Evolutionary conservation across 1,140 invertebrate genomes (phyloP), one percentile per base, ranked within the genome.

Genomic region (Cydia pomonella): DNA sequence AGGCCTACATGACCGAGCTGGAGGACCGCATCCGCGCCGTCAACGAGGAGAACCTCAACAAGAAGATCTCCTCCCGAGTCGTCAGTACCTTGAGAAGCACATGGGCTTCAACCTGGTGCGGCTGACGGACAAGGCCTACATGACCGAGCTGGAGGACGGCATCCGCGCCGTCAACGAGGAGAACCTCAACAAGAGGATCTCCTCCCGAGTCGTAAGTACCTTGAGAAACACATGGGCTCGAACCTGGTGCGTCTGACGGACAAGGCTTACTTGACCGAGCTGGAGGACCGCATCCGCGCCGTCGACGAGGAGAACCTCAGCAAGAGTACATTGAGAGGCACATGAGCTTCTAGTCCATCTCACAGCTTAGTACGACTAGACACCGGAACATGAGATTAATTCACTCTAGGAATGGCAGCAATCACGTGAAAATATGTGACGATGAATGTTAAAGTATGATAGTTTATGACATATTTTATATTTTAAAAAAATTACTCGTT

Each of bases 171-270:
- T 95, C 82, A n/a, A n/a, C n/a, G 94, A 94, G 78, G 93, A 94
- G 73, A 93, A 93, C 66, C 94, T 95, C 79, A 93, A 94, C 72
- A 94, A 94, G 81, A 90, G 95, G 75, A 95, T 96, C 63, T 91
- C 93, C 63, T 89, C 93, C 12, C 91, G 95, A 88, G 94, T 92
- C 21, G 90, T 92, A 73, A 88, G 90, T 89, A 47, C 10, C 38
- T 41, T 41, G 95, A 96, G 85, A 94, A 94, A 87, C 91, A 95
- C 23, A 95, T 96, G 95, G 95, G 95, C 41, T 94, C 93, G 21
- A 95, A 95, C 86, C 16, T 47, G 13, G 44, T 16, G 44, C 44
- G 12, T 13, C 44, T 47, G 16, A 95, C 95, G 7, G 95, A 96
- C 85, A 93, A 95, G 76, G 92, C 91, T 71, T 95, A 95, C 87